These are phyloP conservation scores for Nephrotoma guestfalica DNA, from an alignment of 2,888 invertebrate species.

Conservation along the genomic window DNA sequence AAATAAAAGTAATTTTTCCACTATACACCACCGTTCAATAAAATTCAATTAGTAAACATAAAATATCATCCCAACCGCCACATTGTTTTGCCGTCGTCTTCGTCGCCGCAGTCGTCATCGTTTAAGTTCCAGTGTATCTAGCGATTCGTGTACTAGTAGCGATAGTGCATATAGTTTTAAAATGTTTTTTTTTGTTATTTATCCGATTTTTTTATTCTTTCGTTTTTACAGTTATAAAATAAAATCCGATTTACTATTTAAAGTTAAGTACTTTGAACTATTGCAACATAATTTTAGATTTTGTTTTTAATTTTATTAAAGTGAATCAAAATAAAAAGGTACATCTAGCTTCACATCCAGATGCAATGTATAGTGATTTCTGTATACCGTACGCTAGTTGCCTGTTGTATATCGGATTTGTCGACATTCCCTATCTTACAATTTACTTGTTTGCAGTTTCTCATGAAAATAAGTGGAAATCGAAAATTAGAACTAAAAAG, in stretches of 20 bases:
- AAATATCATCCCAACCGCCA: background rate
- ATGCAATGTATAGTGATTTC: background rate
- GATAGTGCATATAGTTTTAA: background rate
- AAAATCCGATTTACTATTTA: constrained; percentile 4
- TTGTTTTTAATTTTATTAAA: constrained; percentile 4
- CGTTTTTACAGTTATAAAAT: background rate
- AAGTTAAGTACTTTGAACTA: constrained; percentile 4
- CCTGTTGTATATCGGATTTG: background rate
- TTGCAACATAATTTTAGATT: constrained; percentile 4
- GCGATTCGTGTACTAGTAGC: background rate
- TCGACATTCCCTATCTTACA: background rate
- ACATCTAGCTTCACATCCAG: background rate
- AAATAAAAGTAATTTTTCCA: background rate
- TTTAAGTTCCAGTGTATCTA: background rate
- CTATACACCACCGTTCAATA: background rate
- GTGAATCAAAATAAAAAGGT: background rate
- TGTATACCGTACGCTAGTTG: background rate
- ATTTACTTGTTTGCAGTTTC: background rate
- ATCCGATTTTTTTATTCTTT: background rate
- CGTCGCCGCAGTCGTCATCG: background rate
- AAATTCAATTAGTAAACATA: background rate
- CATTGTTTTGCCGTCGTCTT: background rate
- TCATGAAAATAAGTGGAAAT: background rate
- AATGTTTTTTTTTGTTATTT: background rate
- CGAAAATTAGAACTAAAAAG: background rate